phyloP scores from a whole-genome alignment of 92 coral and sea anemone genomes.

The Porites lobata region DNA sequence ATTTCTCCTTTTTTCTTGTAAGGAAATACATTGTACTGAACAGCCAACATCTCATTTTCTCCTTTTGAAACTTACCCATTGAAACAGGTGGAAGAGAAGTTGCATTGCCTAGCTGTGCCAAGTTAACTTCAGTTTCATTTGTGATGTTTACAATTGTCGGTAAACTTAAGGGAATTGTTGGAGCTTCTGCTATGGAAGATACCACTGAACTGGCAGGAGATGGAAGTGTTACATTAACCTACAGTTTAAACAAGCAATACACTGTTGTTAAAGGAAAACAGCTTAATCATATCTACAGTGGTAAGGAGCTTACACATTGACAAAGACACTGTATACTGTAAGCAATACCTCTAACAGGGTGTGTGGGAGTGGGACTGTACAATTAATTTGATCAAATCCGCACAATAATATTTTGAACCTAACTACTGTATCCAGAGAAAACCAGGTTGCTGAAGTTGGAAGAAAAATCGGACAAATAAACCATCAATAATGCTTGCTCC shows the following conservation, averaged over 20 bases:
- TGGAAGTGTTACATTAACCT: background rate
- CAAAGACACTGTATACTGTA: too few relatives aligned
- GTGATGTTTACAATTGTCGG: slow-evolving; percentile 71
- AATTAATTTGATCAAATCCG: too few relatives aligned
- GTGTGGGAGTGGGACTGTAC: too few relatives aligned
- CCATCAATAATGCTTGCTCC: too few relatives aligned
- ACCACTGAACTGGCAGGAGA: slow-evolving; percentile 20
- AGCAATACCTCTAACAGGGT: too few relatives aligned
- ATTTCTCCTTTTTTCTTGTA: too few relatives aligned
- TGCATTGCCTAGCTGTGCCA: slow-evolving; percentile 32
- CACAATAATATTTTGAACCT: too few relatives aligned
- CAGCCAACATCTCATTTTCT: background rate
- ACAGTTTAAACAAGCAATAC: background rate
- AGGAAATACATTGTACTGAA: too few relatives aligned
- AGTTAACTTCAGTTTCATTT: slow-evolving; percentile 43
- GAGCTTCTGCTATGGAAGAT: background rate
- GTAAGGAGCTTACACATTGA: background rate
- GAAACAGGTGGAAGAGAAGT: slow-evolving; percentile 15
- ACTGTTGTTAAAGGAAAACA: background rate
- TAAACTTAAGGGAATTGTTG: slow-evolving; percentile 4
- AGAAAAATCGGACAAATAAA: too few relatives aligned
- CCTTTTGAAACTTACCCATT: background rate
- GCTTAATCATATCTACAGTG: background rate
- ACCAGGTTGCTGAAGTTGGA: too few relatives aligned
- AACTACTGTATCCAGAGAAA: too few relatives aligned